These are phyloP conservation scores for Phengaris alcon DNA, from an alignment of 2,888 invertebrate species.

Conservation along the genomic window DNA sequence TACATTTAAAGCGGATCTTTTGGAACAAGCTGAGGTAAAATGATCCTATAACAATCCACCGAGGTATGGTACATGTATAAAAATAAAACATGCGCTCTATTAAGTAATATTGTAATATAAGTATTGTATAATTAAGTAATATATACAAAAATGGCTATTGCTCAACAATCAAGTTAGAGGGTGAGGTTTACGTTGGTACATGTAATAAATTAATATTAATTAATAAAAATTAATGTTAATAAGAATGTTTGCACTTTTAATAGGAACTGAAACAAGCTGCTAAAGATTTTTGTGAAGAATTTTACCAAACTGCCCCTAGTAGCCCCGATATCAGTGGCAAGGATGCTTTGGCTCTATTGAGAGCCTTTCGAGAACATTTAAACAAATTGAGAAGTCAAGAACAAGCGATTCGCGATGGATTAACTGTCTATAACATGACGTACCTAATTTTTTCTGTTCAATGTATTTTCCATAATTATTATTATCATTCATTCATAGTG, in stretches of 20 bases:
- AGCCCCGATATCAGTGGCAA: conserved; percentile 76
- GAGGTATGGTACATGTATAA: no score
- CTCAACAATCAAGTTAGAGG: no score
- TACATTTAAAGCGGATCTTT: conserved; percentile 83
- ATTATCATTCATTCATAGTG: not conserved
- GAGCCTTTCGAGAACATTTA: conserved; percentile 74
- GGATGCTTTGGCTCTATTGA: conserved; percentile 80
- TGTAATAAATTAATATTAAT: no score
- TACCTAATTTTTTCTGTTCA: conserved; percentile 45
- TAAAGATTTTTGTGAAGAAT: conserved; percentile 83
- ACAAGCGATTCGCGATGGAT: conserved; percentile 82
- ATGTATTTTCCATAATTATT: not conserved
- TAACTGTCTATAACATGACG: conserved; percentile 87
- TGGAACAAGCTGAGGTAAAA: conserved; percentile 83
- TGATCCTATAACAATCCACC: not conserved
- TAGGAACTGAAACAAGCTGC: conserved; percentile 84
- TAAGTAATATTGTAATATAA: no score
- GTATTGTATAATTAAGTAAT: no score
- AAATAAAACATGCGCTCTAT: no score
- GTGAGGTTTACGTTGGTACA: no score
- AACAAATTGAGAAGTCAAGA: conserved; percentile 82
- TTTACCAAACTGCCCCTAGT: conserved; percentile 83
- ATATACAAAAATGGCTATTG: no score
- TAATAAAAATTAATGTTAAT: no score
- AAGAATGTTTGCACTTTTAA: not conserved